Conservation (phyloP, 1,140 invertebrate species). For the Arctopsyche grandis region DNA sequence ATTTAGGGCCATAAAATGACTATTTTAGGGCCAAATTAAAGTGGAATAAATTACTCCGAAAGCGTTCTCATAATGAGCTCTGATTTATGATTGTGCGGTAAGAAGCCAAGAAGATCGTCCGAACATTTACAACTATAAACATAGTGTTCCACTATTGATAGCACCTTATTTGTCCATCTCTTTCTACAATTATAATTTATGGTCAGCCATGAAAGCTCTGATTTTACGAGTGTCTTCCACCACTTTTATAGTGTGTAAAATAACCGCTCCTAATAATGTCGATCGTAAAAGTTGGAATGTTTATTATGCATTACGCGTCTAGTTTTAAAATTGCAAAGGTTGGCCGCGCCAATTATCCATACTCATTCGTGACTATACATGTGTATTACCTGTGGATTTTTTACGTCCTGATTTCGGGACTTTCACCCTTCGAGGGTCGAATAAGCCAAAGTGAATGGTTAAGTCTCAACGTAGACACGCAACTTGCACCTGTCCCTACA, state of each 20-base stretch:
- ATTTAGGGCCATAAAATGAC: no score
- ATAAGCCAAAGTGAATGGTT: neutral
- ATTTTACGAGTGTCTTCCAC: conserved; percentile 27
- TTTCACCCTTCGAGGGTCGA: neutral
- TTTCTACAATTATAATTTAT: conserved; percentile 23
- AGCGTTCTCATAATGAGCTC: neutral
- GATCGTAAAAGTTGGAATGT: conserved; percentile 1
- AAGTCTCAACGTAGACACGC: conserved; percentile 13
- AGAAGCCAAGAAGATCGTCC: neutral
- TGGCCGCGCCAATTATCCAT: neutral
- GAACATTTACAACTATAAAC: conserved; percentile 26
- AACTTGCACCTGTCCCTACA: conserved; percentile 17
- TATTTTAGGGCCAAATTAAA: no score
- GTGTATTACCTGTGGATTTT: neutral
- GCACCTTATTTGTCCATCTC: conserved; percentile 27
- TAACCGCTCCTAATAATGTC: neutral
- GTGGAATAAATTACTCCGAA: neutral
- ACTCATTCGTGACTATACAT: neutral
- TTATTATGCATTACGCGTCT: neutral
- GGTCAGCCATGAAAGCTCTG: conserved; percentile 14
- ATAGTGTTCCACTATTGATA: conserved; percentile 6
- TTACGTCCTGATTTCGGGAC: neutral
- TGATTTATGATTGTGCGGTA: conserved; percentile 1
- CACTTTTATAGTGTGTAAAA: conserved; percentile 28
- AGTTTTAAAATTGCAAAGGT: neutral